Conservation (phyloP, 2,888 invertebrate genomes). For the Harpalus rubripes region DNA sequence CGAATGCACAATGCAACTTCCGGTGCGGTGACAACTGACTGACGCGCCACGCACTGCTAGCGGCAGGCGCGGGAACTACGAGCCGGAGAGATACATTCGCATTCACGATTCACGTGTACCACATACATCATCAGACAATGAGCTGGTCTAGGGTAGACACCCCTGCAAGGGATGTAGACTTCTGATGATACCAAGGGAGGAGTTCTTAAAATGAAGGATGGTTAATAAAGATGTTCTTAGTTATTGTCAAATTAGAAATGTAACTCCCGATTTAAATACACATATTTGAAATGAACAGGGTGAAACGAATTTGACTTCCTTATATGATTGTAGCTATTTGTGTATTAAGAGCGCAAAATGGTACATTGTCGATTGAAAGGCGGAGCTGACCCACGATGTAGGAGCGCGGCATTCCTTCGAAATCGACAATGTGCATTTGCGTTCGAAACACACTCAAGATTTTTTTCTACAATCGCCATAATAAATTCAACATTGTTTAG, state of each 20-base stretch:
- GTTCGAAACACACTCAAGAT: too few relatives aligned
- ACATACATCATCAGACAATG: constrained; percentile 48
- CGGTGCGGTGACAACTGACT: constrained; percentile 75
- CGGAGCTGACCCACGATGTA: too few relatives aligned
- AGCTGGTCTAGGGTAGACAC: constrained; percentile 1
- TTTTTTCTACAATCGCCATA: too few relatives aligned
- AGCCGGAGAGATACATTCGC: neutral
- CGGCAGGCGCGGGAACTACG: constrained; percentile 68
- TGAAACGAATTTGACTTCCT: too few relatives aligned
- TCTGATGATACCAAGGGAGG: neutral
- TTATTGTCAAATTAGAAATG: neutral
- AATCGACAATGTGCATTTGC: too few relatives aligned
- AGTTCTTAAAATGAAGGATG: neutral
- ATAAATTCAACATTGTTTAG: too few relatives aligned
- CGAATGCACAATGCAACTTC: constrained; percentile 76
- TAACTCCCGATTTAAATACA: neutral
- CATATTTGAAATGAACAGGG: neutral
- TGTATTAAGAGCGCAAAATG: too few relatives aligned
- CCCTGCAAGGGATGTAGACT: neutral
- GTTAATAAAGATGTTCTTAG: neutral
- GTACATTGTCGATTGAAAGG: too few relatives aligned
- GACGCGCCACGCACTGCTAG: constrained; percentile 74
- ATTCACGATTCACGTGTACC: constrained; percentile 25
- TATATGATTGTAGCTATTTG: too few relatives aligned
- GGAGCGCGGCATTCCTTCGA: too few relatives aligned